Base-by-base conservation (phyloP, 1,140 invertebrate species). In the Stegodyphus dumicola region DNA sequence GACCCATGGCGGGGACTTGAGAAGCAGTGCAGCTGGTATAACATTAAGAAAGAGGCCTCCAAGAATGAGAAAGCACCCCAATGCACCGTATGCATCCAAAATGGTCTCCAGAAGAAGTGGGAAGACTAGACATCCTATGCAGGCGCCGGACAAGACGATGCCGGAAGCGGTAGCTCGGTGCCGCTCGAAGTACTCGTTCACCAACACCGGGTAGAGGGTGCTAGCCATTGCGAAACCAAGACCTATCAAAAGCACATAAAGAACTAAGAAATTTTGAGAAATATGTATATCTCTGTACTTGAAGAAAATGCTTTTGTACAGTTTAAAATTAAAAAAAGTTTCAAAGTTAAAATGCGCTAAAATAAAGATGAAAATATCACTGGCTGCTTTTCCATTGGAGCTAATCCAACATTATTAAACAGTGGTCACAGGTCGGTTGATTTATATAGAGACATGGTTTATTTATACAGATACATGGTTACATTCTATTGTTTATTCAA, bases 11-110 rank as follows among this genome's bases (percentile, higher is more conserved):
- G 88, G 84, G 1, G 95, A 95, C 70, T 94, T 92, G 88, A 95
- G 95, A 0, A 95, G 92, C 48, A 93, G 93, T 0, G 94, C 94
- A 7, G 95, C 94, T 3, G 95, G 94, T 92, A 95, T 95, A 1
- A 95, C 94, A 89, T 97, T 95, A 15, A 97, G 90, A 75, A 95
- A 94, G 3, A 96, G 90, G 13, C 94, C 96, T 5, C 95, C 95
- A 91, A 96, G 93, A 3, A 96, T 90, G 0, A 96, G 90, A 7
- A 95, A 88, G 7, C 89, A 88, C 1, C 90, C 90, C 6, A 87
- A 56, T 5, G 89, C 17, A 33, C 87, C 80, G 66, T 89, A 89
- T 3, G 71, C 13, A 33, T 69, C 66, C 10, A 88, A 11, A 7
- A 88, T 33, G 13, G 87, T 67, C 81, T 90, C 89, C 10, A 90